Conservation (phyloP, 1,140 invertebrate genomes). For the Neodiprion virginianus region DNA sequence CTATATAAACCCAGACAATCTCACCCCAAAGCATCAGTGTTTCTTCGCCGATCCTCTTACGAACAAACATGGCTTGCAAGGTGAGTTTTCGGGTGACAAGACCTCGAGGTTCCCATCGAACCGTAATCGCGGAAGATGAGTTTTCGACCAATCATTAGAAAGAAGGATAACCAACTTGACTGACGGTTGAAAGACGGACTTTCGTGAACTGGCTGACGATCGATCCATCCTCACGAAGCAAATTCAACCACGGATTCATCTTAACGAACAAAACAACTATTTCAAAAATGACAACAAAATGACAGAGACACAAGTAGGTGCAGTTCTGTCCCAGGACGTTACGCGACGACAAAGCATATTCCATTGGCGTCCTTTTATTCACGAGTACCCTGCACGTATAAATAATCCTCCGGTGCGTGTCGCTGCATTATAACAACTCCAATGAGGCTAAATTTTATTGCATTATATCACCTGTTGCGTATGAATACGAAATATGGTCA, state of each 20-base stretch:
- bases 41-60: constrained; percentile 40
- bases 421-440: neutral
- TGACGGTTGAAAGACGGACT: too few species aligned
- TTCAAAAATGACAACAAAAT: too few species aligned
- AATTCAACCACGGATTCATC: too few species aligned
- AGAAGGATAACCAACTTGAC: too few species aligned
- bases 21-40: constrained; percentile 55
- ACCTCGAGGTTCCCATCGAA: too few species aligned
- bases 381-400: neutral
- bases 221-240: too few species aligned
- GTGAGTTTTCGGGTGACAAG: constrained; percentile 32
- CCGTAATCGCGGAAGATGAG: too few species aligned
- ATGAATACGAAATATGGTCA: neutral
- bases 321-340: neutral
- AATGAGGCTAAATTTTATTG: neutral
- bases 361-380: neutral
- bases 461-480: neutral
- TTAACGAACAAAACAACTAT: too few species aligned
- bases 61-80: constrained; percentile 55
- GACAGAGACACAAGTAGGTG: too few species aligned
- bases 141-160: too few species aligned
- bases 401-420: neutral
- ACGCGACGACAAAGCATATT: neutral
- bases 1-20: constrained; percentile 58
- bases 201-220: too few species aligned